phyloP scores from a whole-genome alignment of 2,113 vertebrate species.

The Tragelaphus strepsiceros region DNA sequence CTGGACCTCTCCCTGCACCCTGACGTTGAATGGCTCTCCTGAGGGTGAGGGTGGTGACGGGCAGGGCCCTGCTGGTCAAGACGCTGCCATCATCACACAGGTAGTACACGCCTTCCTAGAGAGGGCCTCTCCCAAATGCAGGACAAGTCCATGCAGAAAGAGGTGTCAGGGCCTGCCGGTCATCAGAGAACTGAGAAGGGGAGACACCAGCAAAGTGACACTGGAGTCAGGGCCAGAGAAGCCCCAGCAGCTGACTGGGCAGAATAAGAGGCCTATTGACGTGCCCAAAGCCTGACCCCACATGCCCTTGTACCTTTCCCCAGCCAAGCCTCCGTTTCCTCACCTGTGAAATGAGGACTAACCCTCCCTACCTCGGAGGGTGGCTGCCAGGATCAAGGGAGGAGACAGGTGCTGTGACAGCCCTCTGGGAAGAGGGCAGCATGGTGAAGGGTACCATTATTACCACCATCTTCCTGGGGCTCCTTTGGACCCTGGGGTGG shows the following conservation, averaged over 20 bases:
- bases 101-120: neutral
- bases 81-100: neutral
- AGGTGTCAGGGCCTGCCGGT: neutral
- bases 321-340: neutral
- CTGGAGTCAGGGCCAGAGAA: neutral
- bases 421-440: neutral
- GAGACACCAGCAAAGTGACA: neutral
- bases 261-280: neutral
- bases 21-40: accelerated
- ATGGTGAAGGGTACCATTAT: neutral
- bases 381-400: neutral
- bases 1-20: neutral
- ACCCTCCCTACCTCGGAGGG: neutral
- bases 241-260: no score
- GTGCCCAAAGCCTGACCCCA: neutral
- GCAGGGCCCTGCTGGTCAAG: neutral
- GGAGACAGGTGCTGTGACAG: neutral
- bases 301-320: accelerated
- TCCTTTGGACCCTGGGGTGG: neutral
- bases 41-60: no score
- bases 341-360: neutral
- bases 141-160: neutral
- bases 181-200: neutral
- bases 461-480: neutral
- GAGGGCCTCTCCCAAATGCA: neutral